phyloP scores from a whole-genome alignment of 2,113 vertebrate species.

The Climacteris rufus region DNA sequence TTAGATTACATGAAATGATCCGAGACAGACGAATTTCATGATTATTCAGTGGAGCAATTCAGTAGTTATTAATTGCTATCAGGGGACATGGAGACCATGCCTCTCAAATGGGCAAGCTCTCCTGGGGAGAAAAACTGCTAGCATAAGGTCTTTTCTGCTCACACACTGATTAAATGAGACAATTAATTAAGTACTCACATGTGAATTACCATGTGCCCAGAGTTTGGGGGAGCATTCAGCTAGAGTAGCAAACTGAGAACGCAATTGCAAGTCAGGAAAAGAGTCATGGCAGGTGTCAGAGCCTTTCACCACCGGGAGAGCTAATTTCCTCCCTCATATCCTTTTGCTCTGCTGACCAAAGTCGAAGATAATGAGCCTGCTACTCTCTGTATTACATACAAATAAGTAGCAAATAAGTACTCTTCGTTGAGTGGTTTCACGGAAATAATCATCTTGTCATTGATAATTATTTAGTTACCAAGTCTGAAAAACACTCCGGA shows the following conservation, averaged over 20 bases:
- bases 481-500: not conserved
- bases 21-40: constrained; percentile 40
- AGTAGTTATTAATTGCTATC: constrained; percentile 37
- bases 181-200: constrained; percentile 55
- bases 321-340: constrained; percentile 1
- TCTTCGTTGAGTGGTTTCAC: not conserved
- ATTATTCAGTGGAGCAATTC: constrained; percentile 51
- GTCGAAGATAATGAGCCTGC: not conserved
- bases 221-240: constrained; percentile 11
- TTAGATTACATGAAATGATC: constrained; percentile 22
- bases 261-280: not conserved
- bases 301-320: not conserved
- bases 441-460: not conserved
- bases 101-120: constrained; percentile 47
- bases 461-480: not conserved
- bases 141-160: constrained; percentile 38
- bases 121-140: constrained; percentile 36
- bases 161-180: constrained; percentile 49
- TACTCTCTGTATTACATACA: not conserved
- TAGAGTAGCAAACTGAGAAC: not conserved
- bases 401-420: constrained; percentile 7
- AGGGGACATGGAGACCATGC: constrained; percentile 10
- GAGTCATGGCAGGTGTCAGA: constrained; percentile 11
- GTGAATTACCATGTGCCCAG: constrained; percentile 27
- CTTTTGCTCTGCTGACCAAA: constrained; percentile 23